Base-by-base conservation (phyloP, 2,888 invertebrate species). In the Coronaproctus castanopsis region DNA sequence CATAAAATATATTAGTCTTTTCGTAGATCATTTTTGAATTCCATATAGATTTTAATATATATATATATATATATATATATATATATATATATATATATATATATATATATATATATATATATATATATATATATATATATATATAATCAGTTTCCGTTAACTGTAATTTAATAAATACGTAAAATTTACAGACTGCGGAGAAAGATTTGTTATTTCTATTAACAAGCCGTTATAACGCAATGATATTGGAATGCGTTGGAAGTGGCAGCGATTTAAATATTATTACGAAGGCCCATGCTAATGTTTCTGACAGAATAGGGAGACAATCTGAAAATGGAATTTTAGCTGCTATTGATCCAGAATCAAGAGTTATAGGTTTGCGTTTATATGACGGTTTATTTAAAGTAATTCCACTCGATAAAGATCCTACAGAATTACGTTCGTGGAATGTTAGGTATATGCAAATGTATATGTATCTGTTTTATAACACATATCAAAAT, bases 291-390 rank as follows among this genome's bases (percentile, higher is more conserved):
- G 96, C 96, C 2, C 91, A 95, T 71, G 97, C 97, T 2, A 92
- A 91, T 77, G 92, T 98, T 1, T 83, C 90, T 1, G 95, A 98
- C 72, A 79, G 87, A 61, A 92, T 96, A 64, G 95, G 95, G 0
- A 87, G 92, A 70, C 87, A 90, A 1, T 90, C 95, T 0, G 96
- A 97, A 71, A 92, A 91, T 57, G 96, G 97, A 1, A 91, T 93
- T 60, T 81, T 96, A 65, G 93, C 91, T 1, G 87, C 95, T 0
- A 90, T 98, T 64, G 97, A 98, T 75, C 95, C 95, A 1, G 87
- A 90, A 71, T 89, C 92, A 8, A 79, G 95, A 66, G 87, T 96
- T 1, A 96, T 98, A 68, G 97, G 95, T 5, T 78, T 98, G 64
- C 79, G 96, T 63, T 75, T 97, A 1, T 98, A 97, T 71, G 96